These are phyloP conservation scores for Homarus americanus DNA, from an alignment of 1,140 invertebrate genomes.

Conservation along the genomic window DNA sequence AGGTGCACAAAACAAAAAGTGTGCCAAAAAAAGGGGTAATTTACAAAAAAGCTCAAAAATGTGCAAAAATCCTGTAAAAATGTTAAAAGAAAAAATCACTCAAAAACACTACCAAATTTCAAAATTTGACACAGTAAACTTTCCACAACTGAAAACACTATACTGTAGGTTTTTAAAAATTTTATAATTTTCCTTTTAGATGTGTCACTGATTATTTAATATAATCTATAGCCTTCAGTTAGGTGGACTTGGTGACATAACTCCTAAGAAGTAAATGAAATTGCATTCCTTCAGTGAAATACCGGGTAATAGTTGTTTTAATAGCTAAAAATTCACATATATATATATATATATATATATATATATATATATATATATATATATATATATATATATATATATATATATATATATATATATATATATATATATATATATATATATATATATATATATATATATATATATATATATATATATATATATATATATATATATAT, in stretches of 20 bases:
- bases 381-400: slow-evolving; percentile 22
- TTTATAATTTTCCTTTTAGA: background rate
- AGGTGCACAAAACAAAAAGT: slow-evolving; percentile 52
- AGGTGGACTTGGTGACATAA: background rate
- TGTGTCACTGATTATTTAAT: background rate
- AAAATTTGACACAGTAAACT: background rate
- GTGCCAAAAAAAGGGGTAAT: slow-evolving; percentile 38
- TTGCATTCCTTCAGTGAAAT: background rate
- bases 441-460: no score
- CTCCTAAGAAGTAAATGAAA: background rate
- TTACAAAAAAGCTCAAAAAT: slow-evolving; percentile 56
- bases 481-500: no score
- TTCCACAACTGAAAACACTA: background rate
- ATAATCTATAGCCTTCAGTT: background rate
- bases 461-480: no score
- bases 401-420: no score
- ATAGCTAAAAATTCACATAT: no score
- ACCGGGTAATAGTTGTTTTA: background rate
- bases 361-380: background rate
- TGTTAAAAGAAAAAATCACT: slow-evolving; percentile 11
- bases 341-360: slow-evolving; percentile 10
- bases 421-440: no score
- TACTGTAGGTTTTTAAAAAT: background rate
- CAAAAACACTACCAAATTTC: background rate
- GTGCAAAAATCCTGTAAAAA: slow-evolving; percentile 34